Evolutionary conservation across 2,113 vertebrate genomes (phyloP), one percentile per base, ranked within the genome.

Genomic region (Pseudopodoces humilis): DNA sequence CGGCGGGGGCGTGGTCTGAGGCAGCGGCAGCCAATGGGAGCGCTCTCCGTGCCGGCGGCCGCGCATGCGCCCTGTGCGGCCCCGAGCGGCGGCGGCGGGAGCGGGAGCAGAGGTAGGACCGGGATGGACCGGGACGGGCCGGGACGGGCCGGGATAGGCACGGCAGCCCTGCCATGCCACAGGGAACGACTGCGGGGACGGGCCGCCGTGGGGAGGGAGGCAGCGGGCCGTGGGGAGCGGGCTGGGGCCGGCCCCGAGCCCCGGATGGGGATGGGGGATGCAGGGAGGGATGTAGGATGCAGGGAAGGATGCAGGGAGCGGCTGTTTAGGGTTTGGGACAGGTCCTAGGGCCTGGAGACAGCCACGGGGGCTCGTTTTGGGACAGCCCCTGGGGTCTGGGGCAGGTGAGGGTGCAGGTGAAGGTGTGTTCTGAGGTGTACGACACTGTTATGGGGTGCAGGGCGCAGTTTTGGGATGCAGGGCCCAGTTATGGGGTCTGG

Each of bases 1-100:
- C 3, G 8, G 3, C 6, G 37, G 18, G 52, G 85, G 91, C 50
- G 92, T 22, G 82, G 7, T n/a, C 9, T 0, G 3, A 0, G 0
- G 17, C 10, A 2, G 6, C 5, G 6, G 4, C 13, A n/a, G 8
- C 92, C 92, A 94, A 91, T 94, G 56, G 74, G 62, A 15, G 35
- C 62, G 67, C 30, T 88, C 83, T 39, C 92, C 68, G 68, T 80
- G 35, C 68, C 31, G 5, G 25, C 10, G 50, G 39, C 55, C 9
- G 90, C 70, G 93, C 90, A 7, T 64, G 86, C 76, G 65, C 77
- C 8, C 17, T 49, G 62, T 31, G 86, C 25, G 17, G 46, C 69
- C 25, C 35, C 31, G 70, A 75, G 9, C 71, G 35, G 68, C 53
- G 49, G 75, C 68, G 50, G 77, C 50, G 44, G 55, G 62, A 52